Evolutionary conservation across 2,888 invertebrate genomes (phyloP), one percentile per base, ranked within the genome.

Genomic region (Brassicogethes aeneus): DNA sequence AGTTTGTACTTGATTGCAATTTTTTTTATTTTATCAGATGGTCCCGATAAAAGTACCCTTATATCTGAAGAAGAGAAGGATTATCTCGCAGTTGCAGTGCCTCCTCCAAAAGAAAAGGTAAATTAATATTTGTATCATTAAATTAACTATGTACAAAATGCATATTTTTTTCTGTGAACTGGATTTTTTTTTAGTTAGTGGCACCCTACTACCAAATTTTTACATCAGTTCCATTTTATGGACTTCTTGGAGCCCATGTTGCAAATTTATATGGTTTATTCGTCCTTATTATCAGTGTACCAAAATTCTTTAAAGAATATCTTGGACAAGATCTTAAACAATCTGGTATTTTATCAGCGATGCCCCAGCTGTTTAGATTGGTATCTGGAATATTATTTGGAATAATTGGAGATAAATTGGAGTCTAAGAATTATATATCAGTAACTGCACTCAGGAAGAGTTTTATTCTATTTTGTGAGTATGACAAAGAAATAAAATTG

Each of bases 11-110:
- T 75, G 17, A 47, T 63, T 0, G 61, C 77, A 5, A 84, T 83
- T 78, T 76, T 75, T 63, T 67, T 78, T 33, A 55, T 82, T 7
- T 76, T 81, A 0, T 73, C 75, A 0, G 81, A 85, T 55, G 73
- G 74, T 15, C 85, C 85, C 0, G 64, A 65, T 0, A 71, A 77
- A 31, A 82, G 83, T 56, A 75, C 72, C 1, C 72, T 75, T 35
- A 84, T 83, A 31, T 65, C 70, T 5, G 70, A 75, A 2, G 70
- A 74, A 13, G 85, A 85, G 56, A 76, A 70, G 44, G 71, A 76
- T 40, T 79, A 75, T 40, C 85, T 85, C 35, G 30, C 44, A 33
- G 48, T 46, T 13, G 55, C 51, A 2, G 49, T 46, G 15, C 42
- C 53, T 7, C 51, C 57, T 16, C 40, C 51, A 14, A 56, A 52